Conservation (phyloP, 2,888 invertebrate species). For the Mimas tiliae region DNA sequence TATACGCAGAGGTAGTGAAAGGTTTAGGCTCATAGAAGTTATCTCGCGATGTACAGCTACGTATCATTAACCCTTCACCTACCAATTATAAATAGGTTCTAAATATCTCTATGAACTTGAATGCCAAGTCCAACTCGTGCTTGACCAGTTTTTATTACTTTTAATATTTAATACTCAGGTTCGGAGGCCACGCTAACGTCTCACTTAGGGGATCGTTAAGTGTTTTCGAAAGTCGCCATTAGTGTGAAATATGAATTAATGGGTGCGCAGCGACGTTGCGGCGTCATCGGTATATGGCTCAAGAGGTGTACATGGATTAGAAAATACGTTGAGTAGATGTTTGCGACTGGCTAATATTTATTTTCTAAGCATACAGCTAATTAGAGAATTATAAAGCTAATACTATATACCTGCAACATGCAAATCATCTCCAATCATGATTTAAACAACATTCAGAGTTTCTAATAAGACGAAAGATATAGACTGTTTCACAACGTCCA, state of each 20-base stretch:
- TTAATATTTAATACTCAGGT: slow-evolving; percentile 53
- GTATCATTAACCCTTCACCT: too few relatives aligned
- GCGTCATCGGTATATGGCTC: slow-evolving; percentile 66
- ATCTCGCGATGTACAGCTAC: too few relatives aligned
- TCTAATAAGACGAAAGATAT: too few relatives aligned
- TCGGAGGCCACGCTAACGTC: slow-evolving; percentile 59
- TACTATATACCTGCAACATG: too few relatives aligned
- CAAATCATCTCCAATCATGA: too few relatives aligned
- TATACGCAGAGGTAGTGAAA: too few relatives aligned
- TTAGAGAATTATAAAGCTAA: too few relatives aligned
- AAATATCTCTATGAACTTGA: not conserved
- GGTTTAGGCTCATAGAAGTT: too few relatives aligned
- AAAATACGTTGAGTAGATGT: not conserved
- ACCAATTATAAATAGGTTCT: too few relatives aligned
- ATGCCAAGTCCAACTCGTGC: not conserved
- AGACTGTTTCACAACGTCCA: too few relatives aligned
- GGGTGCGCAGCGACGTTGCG: slow-evolving; percentile 61
- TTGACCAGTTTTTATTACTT: slow-evolving; percentile 36
- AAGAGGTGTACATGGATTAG: slow-evolving; percentile 45
- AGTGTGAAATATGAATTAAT: slow-evolving; percentile 82
- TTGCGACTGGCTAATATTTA: not conserved
- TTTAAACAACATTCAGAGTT: too few relatives aligned
- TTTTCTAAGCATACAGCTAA: too few relatives aligned
- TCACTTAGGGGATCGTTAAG: slow-evolving; percentile 72
- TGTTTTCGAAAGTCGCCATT: slow-evolving; percentile 78